A percentile compares a stretch with the other conserved stretches of the same genome.
phyloP scores from a whole-genome alignment of 2,797 vertebrate genomes.

The Microtus obscurus region DNA sequence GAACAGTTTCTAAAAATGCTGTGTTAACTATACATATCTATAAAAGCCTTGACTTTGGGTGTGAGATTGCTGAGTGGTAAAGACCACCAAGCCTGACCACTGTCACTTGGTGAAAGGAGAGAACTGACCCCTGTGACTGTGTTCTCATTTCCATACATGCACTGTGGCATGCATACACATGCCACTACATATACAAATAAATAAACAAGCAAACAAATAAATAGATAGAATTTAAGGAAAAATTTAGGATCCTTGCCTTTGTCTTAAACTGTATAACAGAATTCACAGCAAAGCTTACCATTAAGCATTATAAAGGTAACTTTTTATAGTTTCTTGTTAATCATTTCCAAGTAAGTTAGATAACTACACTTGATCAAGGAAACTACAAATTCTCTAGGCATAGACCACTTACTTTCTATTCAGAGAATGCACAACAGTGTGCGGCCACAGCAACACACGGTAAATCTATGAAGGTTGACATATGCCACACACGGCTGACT shows the following conservation, averaged over 20 bases:
- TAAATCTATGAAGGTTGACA: neutral
- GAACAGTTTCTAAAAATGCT: neutral
- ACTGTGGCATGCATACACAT: neutral
- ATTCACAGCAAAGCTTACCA: neutral
- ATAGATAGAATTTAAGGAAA: neutral
- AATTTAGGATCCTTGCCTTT: neutral
- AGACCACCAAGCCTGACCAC: neutral
- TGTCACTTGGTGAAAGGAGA: neutral
- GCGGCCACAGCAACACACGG: neutral
- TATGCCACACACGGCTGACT: too few relatives aligned
- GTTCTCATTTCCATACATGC: neutral
- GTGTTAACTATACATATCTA: neutral
- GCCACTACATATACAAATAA: neutral
- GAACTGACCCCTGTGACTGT: neutral
- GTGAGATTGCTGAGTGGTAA: neutral
- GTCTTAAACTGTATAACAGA: neutral
- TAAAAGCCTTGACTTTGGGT: neutral
- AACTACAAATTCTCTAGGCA: neutral
- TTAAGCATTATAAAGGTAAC: neutral
- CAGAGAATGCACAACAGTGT: neutral
- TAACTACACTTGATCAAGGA: slow-evolving; percentile 6
- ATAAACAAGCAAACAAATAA: neutral
- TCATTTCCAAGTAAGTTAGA: neutral
- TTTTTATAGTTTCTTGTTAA: neutral
- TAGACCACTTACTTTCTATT: neutral